Conservation (phyloP, 2,113 vertebrate species). For the Oxygymnocypris stewartii region DNA sequence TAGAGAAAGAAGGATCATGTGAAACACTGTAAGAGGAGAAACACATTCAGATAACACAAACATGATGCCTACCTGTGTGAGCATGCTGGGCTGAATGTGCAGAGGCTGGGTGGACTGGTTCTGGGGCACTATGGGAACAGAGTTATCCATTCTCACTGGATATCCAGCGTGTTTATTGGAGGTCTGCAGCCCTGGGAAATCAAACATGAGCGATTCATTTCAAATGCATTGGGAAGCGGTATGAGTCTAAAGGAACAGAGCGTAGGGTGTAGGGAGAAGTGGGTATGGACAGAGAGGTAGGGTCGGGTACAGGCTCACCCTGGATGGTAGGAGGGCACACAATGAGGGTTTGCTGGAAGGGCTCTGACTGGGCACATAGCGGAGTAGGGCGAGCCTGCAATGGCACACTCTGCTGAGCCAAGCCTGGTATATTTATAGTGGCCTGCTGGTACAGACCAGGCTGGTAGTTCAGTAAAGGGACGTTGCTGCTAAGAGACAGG, state of each 20-base stretch:
- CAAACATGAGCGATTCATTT: not conserved
- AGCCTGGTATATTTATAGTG: constrained; percentile 90
- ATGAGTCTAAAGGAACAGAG: not conserved
- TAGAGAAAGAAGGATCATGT: no score
- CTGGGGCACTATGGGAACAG: constrained; percentile 91
- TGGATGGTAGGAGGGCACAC: constrained; percentile 97
- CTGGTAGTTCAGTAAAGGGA: constrained; percentile 92
- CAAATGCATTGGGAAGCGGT: not conserved
- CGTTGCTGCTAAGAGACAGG: constrained; percentile 90
- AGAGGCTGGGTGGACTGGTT: constrained; percentile 90
- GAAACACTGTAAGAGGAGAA: not conserved
- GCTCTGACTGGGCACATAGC: constrained; percentile 92
- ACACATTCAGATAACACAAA: not conserved
- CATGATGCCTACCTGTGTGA: constrained; percentile 85
- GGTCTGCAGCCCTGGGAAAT: constrained; percentile 84
- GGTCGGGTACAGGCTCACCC: constrained; percentile 73
- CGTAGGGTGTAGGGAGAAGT: not conserved
- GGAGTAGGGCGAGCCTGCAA: constrained; percentile 90
- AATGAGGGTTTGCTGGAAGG: constrained; percentile 97
- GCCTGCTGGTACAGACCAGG: constrained; percentile 93
- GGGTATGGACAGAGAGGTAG: not conserved
- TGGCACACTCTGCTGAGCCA: constrained; percentile 89
- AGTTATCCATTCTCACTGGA: constrained; percentile 94
- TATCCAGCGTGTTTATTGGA: constrained; percentile 90
- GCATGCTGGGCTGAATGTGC: constrained; percentile 93